Evolutionary conservation across 1,140 invertebrate genomes (phyloP).

Genomic region (Octopus bimaculoides): DNA sequence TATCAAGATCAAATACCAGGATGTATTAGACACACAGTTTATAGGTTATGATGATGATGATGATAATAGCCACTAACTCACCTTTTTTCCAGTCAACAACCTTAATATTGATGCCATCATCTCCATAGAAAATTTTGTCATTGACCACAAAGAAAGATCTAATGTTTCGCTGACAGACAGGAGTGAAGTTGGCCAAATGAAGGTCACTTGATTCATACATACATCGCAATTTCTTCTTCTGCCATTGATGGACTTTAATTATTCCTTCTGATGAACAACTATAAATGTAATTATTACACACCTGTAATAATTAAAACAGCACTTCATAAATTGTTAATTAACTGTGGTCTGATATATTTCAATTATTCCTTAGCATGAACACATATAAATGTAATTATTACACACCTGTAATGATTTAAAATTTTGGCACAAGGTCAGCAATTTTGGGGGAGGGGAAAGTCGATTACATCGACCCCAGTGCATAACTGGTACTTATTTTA

Average conservation of each 20-base stretch:
- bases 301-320: conserved; percentile 21
- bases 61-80: conserved; percentile 12
- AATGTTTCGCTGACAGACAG: conserved; percentile 28
- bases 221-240: conserved; percentile 29
- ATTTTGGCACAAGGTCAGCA: too few species aligned
- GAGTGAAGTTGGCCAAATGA: conserved; percentile 15
- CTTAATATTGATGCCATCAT: conserved; percentile 50
- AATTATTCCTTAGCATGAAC: too few species aligned
- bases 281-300: conserved; percentile 23
- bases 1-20: too few species aligned
- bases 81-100: conserved; percentile 49
- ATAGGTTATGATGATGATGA: too few species aligned
- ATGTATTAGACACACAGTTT: too few species aligned
- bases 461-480: too few species aligned
- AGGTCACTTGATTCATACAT: conserved; percentile 42
- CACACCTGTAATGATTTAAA: too few species aligned
- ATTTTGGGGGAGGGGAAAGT: too few species aligned
- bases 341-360: too few species aligned
- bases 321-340: neutral
- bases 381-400: too few species aligned
- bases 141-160: conserved; percentile 26
- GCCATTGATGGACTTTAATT: conserved; percentile 40
- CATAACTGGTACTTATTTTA: too few species aligned
- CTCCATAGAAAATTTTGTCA: conserved; percentile 37
- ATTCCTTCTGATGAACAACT: conserved; percentile 34